Evolutionary conservation across 30 jellyfish, hydroid and myxozoan species (phyloP).

Genomic region (Aurelia sp.): DNA sequence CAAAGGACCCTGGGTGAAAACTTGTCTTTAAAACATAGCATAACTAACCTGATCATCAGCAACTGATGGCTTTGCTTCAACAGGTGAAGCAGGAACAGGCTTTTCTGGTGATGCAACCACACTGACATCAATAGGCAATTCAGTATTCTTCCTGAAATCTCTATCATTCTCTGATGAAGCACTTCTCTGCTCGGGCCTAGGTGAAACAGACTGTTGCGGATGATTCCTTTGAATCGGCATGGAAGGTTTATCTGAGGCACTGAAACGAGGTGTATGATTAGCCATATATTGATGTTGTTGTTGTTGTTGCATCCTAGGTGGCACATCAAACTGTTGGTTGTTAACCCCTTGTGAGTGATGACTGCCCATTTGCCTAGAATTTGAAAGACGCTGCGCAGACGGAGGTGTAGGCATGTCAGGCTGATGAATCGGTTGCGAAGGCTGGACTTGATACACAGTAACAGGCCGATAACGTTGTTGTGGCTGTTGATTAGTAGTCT

Average conservation of each 20-base stretch:
- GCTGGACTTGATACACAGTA: constrained; percentile 12
- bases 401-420: constrained; percentile 14
- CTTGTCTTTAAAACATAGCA: too few relatives aligned
- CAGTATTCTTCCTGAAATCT: constrained; percentile 6
- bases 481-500: constrained; percentile 20
- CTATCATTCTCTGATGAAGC: constrained; percentile 9
- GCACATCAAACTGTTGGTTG: constrained; percentile 7
- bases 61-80: background rate
- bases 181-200: constrained; percentile 10
- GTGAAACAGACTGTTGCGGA: background rate
- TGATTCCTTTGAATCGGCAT: background rate
- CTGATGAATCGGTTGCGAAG: background rate
- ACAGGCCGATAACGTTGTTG: constrained; percentile 34
- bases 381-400: background rate
- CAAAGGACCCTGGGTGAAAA: too few relatives aligned
- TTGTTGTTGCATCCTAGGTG: constrained; percentile 63
- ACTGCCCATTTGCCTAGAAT: constrained; percentile 23
- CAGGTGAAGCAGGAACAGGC: constrained; percentile 4
- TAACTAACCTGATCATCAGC: background rate
- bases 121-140: background rate
- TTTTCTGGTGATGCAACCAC: background rate
- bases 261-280: too few relatives aligned
- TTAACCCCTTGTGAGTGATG: constrained; percentile 22
- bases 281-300: too few relatives aligned
- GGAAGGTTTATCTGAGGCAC: too few relatives aligned